Base-by-base conservation (phyloP, 92 coral and sea anemone species). In the Zoanthus solanderi region DNA sequence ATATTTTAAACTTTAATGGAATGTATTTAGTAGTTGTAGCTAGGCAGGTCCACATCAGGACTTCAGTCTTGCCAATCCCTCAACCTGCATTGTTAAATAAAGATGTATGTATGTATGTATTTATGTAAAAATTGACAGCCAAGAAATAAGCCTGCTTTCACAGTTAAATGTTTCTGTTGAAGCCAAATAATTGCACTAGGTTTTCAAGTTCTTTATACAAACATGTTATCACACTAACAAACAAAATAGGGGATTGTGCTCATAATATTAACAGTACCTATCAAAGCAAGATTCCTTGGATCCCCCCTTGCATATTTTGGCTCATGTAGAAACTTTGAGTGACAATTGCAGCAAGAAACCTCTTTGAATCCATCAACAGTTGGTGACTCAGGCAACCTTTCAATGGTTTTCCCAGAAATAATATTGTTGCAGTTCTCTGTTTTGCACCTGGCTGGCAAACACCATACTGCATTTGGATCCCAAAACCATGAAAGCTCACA, bases 251-350 rank as follows among this genome's bases (percentile, higher is more conserved):
- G 68, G 68, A 61, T 61, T 61, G 68, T 61, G 68, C 68, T 61
- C 68, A 61, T 61, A 61, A 71, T 71, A 71, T 71, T 71, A 31
- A 31, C 48, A 32, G 45, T 90, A 90, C 93, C 95, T 8, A 90
- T 92, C 53, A 79, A 90, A 44, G 95, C 95, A 61, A 90, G 78
- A 72, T 92, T 92, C 82, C 95, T 87, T 47, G 95, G 93, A 75
- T 93, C 92, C 23, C 93, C 93, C 56, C 61, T 93, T 14, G 79
- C 90, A 90, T 72, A 90, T 78, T 77, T 61, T 28, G 88, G 93
- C 8, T 87, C 63, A 90, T 92, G 93, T 48, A 31, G 44, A 90
- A 92, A 92, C 84, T 61, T 93, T 84, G 91, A 79, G 65, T 79
- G 85, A 63, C 95, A 93, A 31, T 77, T n/a, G 15, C 45, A 67